phyloP scores from a whole-genome alignment of 1,140 invertebrate species.

The Drosophila grimshawi region DNA sequence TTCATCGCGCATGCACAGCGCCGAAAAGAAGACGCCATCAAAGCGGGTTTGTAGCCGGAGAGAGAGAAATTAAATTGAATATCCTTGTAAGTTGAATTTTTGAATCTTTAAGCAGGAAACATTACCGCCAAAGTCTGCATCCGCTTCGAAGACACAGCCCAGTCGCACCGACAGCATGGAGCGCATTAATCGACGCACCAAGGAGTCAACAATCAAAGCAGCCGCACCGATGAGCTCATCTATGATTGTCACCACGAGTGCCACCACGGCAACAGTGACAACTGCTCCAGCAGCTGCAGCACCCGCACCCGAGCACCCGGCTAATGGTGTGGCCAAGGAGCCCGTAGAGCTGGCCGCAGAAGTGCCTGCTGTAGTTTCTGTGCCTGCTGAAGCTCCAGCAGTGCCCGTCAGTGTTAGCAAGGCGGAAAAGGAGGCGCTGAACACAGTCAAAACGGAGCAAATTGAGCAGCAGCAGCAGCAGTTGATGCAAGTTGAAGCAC shows the following conservation, averaged over 20 bases:
- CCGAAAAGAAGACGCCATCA: conserved; percentile 85
- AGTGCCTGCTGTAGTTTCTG: conserved; percentile 7
- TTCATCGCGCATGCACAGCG: conserved; percentile 81
- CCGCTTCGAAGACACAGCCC: conserved; percentile 74
- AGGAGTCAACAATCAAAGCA: conserved; percentile 65
- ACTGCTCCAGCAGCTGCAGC: conserved; percentile 17
- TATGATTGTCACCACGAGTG: conserved; percentile 66
- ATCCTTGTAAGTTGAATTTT: conserved; percentile 4
- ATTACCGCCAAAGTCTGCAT: conserved; percentile 69
- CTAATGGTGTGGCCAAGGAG: conserved; percentile 63
- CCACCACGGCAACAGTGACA: conserved; percentile 24
- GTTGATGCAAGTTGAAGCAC: neutral
- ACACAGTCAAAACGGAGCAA: conserved; percentile 83
- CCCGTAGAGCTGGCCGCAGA: conserved; percentile 25
- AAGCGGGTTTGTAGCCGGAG: conserved; percentile 84
- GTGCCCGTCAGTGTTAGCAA: conserved; percentile 58
- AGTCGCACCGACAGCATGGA: conserved; percentile 78
- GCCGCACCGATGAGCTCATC: conserved; percentile 65
- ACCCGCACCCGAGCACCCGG: conserved; percentile 12
- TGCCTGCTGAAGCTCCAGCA: neutral
- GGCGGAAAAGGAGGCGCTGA: conserved; percentile 83
- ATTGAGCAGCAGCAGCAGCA: conserved; percentile 46
- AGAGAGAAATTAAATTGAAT: conserved; percentile 28
- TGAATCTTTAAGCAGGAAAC: conserved; percentile 51
- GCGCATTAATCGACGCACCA: conserved; percentile 70